A percentile compares a stretch with the other conserved stretches of the same genome.
Evolutionary conservation across 2,888 invertebrate species (phyloP).

Genomic region (Heteromurus nitidus): DNA sequence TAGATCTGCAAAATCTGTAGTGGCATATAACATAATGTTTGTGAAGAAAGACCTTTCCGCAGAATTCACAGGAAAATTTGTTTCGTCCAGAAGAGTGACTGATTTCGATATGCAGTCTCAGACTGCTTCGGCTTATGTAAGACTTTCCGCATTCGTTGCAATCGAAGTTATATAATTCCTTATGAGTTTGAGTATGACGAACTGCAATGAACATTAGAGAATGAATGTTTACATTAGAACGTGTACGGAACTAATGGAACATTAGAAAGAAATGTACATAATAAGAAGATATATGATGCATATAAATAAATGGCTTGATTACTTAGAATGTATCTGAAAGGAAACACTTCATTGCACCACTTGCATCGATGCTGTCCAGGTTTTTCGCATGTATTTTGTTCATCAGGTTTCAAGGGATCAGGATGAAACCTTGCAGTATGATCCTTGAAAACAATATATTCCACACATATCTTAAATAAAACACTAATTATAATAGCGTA

Average conservation of each 20-base stretch:
- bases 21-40: constrained; percentile 28
- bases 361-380: not conserved
- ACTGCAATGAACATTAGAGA: constrained; percentile 19
- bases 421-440: not conserved
- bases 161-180: constrained; percentile 21
- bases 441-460: not conserved
- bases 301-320: too few species aligned
- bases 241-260: not conserved
- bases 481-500: too few species aligned
- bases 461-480: not conserved
- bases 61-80: constrained; percentile 23
- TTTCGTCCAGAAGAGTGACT: constrained; percentile 10
- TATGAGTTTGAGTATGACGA: constrained; percentile 30
- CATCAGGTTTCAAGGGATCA: not conserved
- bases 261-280: not conserved
- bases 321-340: constrained; percentile 33
- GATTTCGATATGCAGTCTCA: constrained; percentile 32
- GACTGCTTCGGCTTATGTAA: constrained; percentile 21
- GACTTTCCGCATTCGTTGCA: constrained; percentile 30
- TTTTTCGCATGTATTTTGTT: not conserved
- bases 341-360: constrained; percentile 23
- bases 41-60: constrained; percentile 23
- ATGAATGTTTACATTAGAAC: not conserved
- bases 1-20: constrained; percentile 20
- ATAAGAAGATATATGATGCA: too few species aligned